A percentile compares a stretch with the other conserved stretches of the same genome.
These are phyloP conservation scores for Tetheella fluctuosa DNA, from an alignment of 2,888 invertebrate species.

Conservation along the genomic window DNA sequence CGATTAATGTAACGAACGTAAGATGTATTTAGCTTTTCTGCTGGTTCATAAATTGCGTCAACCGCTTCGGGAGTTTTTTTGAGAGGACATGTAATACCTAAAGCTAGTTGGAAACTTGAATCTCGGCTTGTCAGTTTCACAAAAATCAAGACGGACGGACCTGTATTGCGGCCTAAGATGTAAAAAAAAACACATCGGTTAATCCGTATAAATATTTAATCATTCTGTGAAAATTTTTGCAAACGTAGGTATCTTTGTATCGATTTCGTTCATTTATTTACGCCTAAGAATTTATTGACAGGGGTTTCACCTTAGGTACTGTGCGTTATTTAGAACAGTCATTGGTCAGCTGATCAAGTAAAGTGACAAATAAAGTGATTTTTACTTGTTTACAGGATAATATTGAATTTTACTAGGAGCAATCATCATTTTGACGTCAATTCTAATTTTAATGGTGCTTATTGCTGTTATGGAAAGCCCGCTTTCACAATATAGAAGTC, in stretches of 20 bases:
- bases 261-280: not conserved
- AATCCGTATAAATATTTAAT: too few relatives aligned
- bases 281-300: not conserved
- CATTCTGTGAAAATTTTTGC: too few relatives aligned
- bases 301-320: not conserved
- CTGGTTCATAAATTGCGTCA: not conserved
- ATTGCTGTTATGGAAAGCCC: not conserved
- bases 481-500: slow-evolving; percentile 8
- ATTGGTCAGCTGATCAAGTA: too few relatives aligned
- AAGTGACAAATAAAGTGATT: too few relatives aligned
- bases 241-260: too few relatives aligned
- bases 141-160: not conserved
- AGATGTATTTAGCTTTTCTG: not conserved
- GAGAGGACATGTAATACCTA: not conserved
- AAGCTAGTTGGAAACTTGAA: not conserved
- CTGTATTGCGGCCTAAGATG: not conserved
- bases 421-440: too few relatives aligned
- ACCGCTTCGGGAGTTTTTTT: not conserved
- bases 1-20: not conserved
- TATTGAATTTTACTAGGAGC: too few relatives aligned
- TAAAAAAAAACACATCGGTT: not conserved
- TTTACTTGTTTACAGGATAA: too few relatives aligned
- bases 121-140: not conserved
- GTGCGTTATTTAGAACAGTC: too few relatives aligned
- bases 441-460: not conserved